These are phyloP conservation scores for Norana najaformis DNA, from an alignment of 2,888 invertebrate species.

Conservation along the genomic window DNA sequence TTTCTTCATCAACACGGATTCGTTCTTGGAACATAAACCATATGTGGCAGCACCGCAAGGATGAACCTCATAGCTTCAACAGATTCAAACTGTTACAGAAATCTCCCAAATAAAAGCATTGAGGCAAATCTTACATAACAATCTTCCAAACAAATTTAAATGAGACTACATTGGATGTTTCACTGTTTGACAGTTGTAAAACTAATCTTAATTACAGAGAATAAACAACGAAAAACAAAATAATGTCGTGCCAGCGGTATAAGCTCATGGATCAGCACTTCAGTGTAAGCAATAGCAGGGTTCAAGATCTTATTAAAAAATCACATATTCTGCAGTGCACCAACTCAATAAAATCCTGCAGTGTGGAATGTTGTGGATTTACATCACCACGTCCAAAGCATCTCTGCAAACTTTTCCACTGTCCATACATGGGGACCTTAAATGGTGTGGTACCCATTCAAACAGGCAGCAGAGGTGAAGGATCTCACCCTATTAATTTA, in stretches of 20 bases:
- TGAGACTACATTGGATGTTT: neutral
- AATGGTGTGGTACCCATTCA: too few species aligned
- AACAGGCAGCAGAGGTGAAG: too few species aligned
- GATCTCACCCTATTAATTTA: too few species aligned
- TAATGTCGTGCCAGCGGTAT: too few species aligned
- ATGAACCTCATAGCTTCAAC: neutral
- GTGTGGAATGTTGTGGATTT: neutral
- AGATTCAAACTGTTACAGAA: neutral
- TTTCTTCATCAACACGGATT: neutral
- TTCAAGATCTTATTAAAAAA: neutral
- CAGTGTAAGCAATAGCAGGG: too few species aligned
- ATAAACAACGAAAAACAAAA: too few species aligned
- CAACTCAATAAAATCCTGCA: neutral
- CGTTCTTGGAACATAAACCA: neutral
- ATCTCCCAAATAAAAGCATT: neutral
- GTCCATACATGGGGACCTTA: too few species aligned
- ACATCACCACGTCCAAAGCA: too few species aligned
- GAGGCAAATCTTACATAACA: neutral
- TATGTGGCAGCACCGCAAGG: neutral
- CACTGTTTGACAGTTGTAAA: neutral
- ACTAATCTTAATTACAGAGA: neutral
- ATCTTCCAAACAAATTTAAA: neutral
- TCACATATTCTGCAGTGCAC: neutral
- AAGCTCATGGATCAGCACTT: neutral
- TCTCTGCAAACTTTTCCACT: too few species aligned